Evolutionary conservation across 2,797 vertebrate genomes (phyloP).

Genomic region (Neostethus bicornis): DNA sequence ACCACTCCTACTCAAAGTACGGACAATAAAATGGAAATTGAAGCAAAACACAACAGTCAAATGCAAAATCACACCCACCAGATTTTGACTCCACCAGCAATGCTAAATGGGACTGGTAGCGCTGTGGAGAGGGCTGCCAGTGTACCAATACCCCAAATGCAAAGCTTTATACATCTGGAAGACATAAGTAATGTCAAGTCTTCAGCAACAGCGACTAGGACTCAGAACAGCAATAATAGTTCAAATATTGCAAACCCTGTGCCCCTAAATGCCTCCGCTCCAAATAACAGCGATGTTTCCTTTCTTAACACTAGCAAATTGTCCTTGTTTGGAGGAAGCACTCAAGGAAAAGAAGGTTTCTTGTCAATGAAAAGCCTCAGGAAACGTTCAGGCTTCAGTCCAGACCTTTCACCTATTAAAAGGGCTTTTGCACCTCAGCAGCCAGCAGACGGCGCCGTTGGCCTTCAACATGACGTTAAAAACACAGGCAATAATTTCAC

Average conservation of each 20-base stretch:
- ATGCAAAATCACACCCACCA: conserved; percentile 75
- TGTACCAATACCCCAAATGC: conserved; percentile 82
- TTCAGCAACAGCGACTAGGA: conserved; percentile 63
- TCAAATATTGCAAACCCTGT: conserved; percentile 73
- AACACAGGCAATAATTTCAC: conserved; percentile 66
- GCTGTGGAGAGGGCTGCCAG: conserved; percentile 81
- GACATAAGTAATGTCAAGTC: conserved; percentile 73
- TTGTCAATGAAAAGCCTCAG: conserved; percentile 85
- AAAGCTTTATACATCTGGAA: conserved; percentile 77
- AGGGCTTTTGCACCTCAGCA: conserved; percentile 86
- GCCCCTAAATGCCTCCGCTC: conserved; percentile 74
- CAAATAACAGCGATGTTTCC: conserved; percentile 79
- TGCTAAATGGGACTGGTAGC: conserved; percentile 64
- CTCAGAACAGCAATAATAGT: conserved; percentile 77
- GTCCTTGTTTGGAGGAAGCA: conserved; percentile 75
- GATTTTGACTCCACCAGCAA: conserved; percentile 62
- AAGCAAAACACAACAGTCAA: conserved; percentile 81
- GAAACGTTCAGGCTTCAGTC: conserved; percentile 86
- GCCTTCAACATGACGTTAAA: conserved; percentile 65
- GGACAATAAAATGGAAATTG: conserved; percentile 90
- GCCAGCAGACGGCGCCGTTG: conserved; percentile 65
- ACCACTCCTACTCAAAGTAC: conserved; percentile 66
- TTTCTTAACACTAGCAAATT: conserved; percentile 78
- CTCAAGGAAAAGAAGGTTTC: conserved; percentile 80
- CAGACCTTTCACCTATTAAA: conserved; percentile 89